phyloP scores from a whole-genome alignment of 2,113 vertebrate genomes.

The Candoia aspera region DNA sequence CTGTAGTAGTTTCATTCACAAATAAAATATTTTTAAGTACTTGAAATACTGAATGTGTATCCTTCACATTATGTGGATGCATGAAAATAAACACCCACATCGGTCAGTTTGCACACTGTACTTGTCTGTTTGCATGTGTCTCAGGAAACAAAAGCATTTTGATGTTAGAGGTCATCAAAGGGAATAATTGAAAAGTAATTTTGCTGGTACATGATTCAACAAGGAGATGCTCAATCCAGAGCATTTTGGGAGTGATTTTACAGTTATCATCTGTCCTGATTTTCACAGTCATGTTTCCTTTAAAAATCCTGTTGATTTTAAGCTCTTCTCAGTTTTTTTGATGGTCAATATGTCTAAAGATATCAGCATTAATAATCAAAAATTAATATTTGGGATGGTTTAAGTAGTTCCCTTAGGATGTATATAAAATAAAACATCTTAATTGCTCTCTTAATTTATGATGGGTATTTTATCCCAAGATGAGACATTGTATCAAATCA shows the following conservation, averaged over 20 bases:
- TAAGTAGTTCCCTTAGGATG: not conserved
- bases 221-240: not conserved
- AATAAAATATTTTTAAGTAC: not conserved
- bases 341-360: not conserved
- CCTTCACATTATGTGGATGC: not conserved
- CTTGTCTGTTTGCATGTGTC: not conserved
- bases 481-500: not conserved
- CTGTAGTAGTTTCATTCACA: not conserved
- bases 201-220: not conserved
- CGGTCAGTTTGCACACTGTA: not conserved
- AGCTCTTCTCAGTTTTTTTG: not conserved
- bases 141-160: not conserved
- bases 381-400: not conserved
- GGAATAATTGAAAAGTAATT: not conserved
- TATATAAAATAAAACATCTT: not conserved
- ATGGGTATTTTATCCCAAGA: not conserved
- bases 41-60: not conserved
- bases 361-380: not conserved
- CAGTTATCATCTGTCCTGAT: not conserved
- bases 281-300: not conserved
- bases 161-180: not conserved
- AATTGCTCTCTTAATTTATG: not conserved
- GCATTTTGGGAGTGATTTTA: not conserved
- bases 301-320: not conserved
- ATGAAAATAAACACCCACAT: not conserved